A percentile compares a stretch with the other conserved stretches of the same genome.
Conservation (phyloP, 2,888 invertebrate genomes). For the Eulithis testata region DNA sequence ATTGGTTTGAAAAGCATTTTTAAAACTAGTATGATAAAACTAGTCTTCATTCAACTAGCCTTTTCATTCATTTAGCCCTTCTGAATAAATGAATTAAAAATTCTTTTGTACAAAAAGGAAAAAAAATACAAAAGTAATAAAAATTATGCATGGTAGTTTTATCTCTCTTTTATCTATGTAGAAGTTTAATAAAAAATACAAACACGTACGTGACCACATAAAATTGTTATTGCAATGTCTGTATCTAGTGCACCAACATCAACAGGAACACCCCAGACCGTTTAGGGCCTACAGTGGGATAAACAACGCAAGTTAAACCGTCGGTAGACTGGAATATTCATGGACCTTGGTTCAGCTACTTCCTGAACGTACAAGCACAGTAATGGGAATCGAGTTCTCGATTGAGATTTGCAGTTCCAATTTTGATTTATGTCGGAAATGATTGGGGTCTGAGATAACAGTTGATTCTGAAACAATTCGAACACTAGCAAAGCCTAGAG, state of each 20-base stretch:
- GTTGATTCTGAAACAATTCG: background rate
- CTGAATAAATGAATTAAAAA: too few species aligned
- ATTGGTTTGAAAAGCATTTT: too few species aligned
- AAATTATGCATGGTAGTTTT: too few species aligned
- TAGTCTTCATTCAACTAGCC: too few species aligned
- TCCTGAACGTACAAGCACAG: slow-evolving; percentile 11
- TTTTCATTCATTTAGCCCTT: too few species aligned
- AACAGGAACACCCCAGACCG: slow-evolving; percentile 40
- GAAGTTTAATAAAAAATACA: too few species aligned
- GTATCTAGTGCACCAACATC: slow-evolving; percentile 34
- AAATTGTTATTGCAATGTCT: background rate
- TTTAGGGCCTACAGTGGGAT: slow-evolving; percentile 54
- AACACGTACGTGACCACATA: too few species aligned
- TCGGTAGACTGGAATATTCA: slow-evolving; percentile 60
- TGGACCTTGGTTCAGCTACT: slow-evolving; percentile 17
- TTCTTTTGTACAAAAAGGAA: too few species aligned
- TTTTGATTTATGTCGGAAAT: slow-evolving; percentile 23
- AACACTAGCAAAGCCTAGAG: too few species aligned
- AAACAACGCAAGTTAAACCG: slow-evolving; percentile 60
- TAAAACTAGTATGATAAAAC: too few species aligned
- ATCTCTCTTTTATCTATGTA: too few species aligned
- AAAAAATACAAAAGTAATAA: too few species aligned
- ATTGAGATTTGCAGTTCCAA: slow-evolving; percentile 24
- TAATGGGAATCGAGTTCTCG: slow-evolving; percentile 26
- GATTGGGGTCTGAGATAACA: slow-evolving; percentile 1